Conservation (phyloP, 2,113 vertebrate species). For the Apteryx owenii region DNA sequence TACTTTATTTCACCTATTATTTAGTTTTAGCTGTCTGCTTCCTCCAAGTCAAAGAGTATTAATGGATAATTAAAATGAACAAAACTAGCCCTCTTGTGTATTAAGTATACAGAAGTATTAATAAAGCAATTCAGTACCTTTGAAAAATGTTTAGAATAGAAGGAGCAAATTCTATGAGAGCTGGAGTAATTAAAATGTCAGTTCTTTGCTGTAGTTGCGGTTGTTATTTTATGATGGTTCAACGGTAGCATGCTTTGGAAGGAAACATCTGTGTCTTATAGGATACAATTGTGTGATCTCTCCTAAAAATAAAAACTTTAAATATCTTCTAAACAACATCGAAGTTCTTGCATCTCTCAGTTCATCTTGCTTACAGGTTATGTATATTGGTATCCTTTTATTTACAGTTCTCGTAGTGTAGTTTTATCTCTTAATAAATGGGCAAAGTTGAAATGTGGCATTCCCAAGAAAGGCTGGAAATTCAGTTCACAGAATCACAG, state of each 20-base stretch:
- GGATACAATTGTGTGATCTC: background rate
- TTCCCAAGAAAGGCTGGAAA: background rate
- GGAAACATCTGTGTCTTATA: background rate
- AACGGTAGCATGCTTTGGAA: background rate
- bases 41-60: background rate
- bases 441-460: background rate
- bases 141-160: background rate
- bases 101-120: background rate
- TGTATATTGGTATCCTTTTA: background rate
- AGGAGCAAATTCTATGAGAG: background rate
- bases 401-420: background rate
- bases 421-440: background rate
- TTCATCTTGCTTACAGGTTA: background rate
- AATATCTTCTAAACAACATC: background rate
- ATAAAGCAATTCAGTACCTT: background rate
- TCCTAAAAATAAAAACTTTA: background rate
- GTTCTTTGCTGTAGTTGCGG: background rate
- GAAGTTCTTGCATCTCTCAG: background rate
- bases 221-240: background rate
- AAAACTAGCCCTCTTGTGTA: background rate
- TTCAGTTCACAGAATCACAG: background rate
- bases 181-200: background rate
- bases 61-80: background rate
- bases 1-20: background rate
- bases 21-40: background rate